These are phyloP conservation scores for Mactromeris polynyma DNA, from an alignment of 2,888 invertebrate species.

Conservation along the genomic window DNA sequence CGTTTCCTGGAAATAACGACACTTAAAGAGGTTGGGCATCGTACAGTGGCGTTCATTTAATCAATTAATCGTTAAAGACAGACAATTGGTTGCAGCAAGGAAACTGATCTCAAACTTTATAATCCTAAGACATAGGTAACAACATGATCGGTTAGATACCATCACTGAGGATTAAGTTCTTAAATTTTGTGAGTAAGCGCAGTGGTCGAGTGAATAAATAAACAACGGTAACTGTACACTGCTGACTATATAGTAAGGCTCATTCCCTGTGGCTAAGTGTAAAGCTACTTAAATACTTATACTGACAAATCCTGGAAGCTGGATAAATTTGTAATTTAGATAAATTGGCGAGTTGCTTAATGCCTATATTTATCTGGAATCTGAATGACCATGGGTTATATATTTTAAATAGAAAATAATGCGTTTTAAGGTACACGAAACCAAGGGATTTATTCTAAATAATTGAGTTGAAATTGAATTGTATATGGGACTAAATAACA, in stretches of 20 bases:
- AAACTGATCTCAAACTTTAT: neutral
- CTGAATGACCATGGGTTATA: neutral
- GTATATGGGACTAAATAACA: neutral
- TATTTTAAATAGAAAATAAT: neutral
- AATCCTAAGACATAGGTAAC: neutral
- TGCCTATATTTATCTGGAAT: neutral
- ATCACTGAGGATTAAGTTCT: neutral
- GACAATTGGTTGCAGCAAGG: neutral
- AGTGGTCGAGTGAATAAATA: neutral
- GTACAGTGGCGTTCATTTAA: neutral
- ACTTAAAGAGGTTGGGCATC: neutral
- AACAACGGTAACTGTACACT: neutral
- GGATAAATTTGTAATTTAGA: neutral
- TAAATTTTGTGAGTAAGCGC: neutral
- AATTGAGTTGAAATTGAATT: neutral
- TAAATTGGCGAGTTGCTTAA: neutral
- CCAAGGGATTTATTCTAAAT: neutral
- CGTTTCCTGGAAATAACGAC: too few relatives aligned
- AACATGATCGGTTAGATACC: neutral
- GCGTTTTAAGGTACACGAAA: neutral
- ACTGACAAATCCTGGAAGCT: neutral
- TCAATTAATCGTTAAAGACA: neutral
- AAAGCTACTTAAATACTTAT: slow-evolving; percentile 4
- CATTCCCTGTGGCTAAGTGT: neutral
- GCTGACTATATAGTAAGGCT: neutral